Conservation (phyloP, 2,113 vertebrate genomes). For the Dasypus novemcinctus region DNA sequence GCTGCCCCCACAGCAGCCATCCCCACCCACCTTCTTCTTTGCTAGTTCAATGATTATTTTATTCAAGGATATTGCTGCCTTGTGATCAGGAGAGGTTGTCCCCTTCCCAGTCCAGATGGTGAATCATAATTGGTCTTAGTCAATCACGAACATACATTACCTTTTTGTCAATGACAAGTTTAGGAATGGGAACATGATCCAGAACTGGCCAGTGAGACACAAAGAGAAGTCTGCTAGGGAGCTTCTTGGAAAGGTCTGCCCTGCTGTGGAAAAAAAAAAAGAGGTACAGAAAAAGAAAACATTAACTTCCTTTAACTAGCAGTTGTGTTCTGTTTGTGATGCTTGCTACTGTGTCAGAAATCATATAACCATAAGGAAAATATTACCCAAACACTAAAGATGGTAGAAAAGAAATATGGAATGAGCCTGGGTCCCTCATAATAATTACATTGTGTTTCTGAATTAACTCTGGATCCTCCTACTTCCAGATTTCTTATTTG, state of each 20-base stretch:
- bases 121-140: neutral
- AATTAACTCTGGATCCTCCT: neutral
- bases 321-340: neutral
- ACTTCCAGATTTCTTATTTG: neutral
- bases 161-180: neutral
- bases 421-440: neutral
- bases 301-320: neutral
- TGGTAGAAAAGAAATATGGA: neutral
- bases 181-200: neutral
- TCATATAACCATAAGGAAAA: neutral
- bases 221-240: conserved; percentile 14
- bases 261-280: neutral
- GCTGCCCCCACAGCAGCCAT: neutral
- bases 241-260: neutral
- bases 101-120: neutral
- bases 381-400: neutral
- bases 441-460: neutral
- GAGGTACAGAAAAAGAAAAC: neutral
- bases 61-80: neutral
- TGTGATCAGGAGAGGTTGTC: neutral
- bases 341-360: neutral
- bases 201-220: neutral
- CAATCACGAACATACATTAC: neutral
- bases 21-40: neutral
- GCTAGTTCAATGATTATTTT: neutral